phyloP scores from a whole-genome alignment of 2,113 vertebrate genomes.

The Gorilla gorilla region DNA sequence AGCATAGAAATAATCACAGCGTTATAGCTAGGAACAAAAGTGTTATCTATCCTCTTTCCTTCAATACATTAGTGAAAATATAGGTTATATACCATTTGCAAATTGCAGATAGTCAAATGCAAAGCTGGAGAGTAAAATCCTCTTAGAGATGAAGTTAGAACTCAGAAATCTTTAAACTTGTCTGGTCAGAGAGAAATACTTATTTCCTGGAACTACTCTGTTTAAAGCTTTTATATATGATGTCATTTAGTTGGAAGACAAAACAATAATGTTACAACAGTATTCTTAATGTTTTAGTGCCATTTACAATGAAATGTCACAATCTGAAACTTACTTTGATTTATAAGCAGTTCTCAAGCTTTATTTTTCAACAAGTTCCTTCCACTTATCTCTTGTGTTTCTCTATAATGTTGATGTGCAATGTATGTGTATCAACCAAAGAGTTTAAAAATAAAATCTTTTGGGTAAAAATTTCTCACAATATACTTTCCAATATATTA shows the following conservation, averaged over 20 bases:
- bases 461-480: background rate
- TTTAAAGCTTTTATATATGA: conserved; percentile 11
- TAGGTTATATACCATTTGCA: background rate
- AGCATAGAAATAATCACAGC: background rate
- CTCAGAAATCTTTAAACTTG: background rate
- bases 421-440: background rate
- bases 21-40: background rate
- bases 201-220: background rate
- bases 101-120: background rate
- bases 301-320: background rate
- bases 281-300: background rate
- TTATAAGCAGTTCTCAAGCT: background rate
- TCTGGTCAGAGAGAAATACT: background rate
- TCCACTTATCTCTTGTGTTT: background rate
- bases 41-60: background rate
- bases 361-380: background rate
- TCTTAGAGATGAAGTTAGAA: background rate
- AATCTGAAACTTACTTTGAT: background rate
- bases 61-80: conserved; percentile 2
- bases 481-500: background rate
- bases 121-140: background rate
- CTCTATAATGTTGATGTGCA: background rate
- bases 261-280: background rate
- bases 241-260: background rate
- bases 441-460: background rate